phyloP scores from a whole-genome alignment of 2,888 invertebrate genomes.

The Bhutanitis thaidina region DNA sequence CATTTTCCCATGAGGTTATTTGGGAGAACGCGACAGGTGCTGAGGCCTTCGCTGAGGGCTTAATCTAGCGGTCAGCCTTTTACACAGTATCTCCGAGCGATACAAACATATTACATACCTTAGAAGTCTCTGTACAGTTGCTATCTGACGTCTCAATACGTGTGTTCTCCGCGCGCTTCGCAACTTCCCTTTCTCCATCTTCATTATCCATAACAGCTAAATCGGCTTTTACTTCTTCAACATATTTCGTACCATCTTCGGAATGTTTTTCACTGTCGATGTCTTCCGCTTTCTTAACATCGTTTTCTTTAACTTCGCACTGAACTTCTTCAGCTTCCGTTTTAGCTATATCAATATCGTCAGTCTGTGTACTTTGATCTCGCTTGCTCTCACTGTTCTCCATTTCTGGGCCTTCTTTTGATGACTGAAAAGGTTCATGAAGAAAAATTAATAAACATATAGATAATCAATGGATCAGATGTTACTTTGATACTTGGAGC shows the following conservation, averaged over 20 bases:
- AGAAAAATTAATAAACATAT: too few species aligned
- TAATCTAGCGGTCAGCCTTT: too few species aligned
- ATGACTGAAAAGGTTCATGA: constrained; percentile 40
- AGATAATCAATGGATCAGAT: too few species aligned
- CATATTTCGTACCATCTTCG: background rate
- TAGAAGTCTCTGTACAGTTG: too few species aligned
- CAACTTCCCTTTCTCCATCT: background rate
- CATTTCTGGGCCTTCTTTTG: constrained; percentile 49
- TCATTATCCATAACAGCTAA: background rate
- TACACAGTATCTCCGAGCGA: too few species aligned
- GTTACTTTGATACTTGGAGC: too few species aligned
- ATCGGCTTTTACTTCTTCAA: background rate
- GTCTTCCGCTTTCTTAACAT: background rate
- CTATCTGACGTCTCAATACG: too few species aligned
- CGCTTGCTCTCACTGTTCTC: constrained; percentile 31
- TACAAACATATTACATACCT: too few species aligned
- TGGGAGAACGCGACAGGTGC: too few species aligned
- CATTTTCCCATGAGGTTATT: too few species aligned
- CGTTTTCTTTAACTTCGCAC: background rate
- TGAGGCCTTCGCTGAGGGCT: too few species aligned
- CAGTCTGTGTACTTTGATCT: constrained; percentile 54
- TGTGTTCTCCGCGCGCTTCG: background rate
- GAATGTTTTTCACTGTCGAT: too few species aligned
- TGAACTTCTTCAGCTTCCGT: constrained; percentile 21
- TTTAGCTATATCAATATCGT: constrained; percentile 21